Evolutionary conservation across 2,113 vertebrate genomes (phyloP), one percentile per base, ranked within the genome.

Genomic region (Ifrita kowaldi): DNA sequence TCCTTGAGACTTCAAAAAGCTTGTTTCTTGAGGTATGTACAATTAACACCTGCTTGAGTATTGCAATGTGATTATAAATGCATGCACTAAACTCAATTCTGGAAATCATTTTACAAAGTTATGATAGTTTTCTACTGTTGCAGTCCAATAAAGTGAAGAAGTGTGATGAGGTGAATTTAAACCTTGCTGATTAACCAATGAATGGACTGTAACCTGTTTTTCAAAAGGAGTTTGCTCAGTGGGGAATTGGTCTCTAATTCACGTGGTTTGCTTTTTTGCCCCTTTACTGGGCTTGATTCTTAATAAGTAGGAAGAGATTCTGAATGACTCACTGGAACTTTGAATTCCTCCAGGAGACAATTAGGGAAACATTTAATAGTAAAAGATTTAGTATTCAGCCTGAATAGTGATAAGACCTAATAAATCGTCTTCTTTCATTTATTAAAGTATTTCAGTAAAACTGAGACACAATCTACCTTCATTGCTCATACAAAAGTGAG

Each of bases 251-350:
- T 67, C 33, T 65, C 24, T 64, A 37, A 52, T 18, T 81, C 32
- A 33, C 5, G 4, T 30, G 14, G 23, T 52, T 84, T 65, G 8
- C 37, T 83, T 87, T 87, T 79, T 10, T 30, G 6, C 21, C 59
- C 13, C 5, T 50, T 77, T 39, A 41, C 67, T 91, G 53, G 23
- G 30, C 26, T 49, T 79, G 46, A 37, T 28, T 53, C 56, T 84
- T 69, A 57, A 37, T 46, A 68, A 91, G 15, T 32, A 87, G 33
- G 10, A 76, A 65, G 41, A 65, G 28, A 33, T 57, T 82, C n/a
- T 83, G 53, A 87, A 83, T 91, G 42, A 89, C 37, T 93, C 46
- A 57, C n/a, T 89, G 47, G 28, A 93, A 93, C 59, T 82, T 65
- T 69, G 47, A 91, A 79, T 30, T 82, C 19, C 24, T 90, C 21